Percentiles rank a stretch among this genome's conserved stretches.
These are phyloP conservation scores for Zygaena filipendulae DNA, from an alignment of 2,888 invertebrate species.

Conservation along the genomic window DNA sequence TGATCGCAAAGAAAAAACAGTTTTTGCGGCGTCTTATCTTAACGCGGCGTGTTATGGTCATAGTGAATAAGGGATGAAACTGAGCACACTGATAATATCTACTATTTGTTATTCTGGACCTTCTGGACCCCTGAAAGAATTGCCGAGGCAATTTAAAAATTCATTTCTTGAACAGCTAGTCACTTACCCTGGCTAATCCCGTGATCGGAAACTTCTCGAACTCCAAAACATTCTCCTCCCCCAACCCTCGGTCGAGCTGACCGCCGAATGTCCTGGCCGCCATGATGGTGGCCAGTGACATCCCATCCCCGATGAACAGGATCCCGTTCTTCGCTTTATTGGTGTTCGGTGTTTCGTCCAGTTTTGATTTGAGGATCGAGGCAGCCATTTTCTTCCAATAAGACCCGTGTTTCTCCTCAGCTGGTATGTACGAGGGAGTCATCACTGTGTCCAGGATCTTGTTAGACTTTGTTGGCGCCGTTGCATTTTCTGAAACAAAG, in stretches of 20 bases:
- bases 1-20: too few relatives aligned
- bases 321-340: slow-evolving; percentile 77
- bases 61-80: too few relatives aligned
- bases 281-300: slow-evolving; percentile 80
- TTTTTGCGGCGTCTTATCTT: too few relatives aligned
- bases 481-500: slow-evolving; percentile 30
- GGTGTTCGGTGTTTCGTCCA: slow-evolving; percentile 25
- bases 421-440: slow-evolving; percentile 42
- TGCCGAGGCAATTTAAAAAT: too few relatives aligned
- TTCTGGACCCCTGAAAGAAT: too few relatives aligned
- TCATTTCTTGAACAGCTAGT: background rate
- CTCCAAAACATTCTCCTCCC: slow-evolving; percentile 72
- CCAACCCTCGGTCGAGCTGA: slow-evolving; percentile 61
- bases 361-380: slow-evolving; percentile 33
- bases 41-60: too few relatives aligned
- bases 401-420: slow-evolving; percentile 46
- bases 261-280: slow-evolving; percentile 77
- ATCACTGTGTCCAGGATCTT: slow-evolving; percentile 48
- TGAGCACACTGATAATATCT: too few relatives aligned
- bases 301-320: slow-evolving; percentile 81
- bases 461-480: slow-evolving; percentile 32
- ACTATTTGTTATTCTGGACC: too few relatives aligned
- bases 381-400: slow-evolving; percentile 45
- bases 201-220: slow-evolving; percentile 77
- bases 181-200: slow-evolving; percentile 74